These are phyloP conservation scores for Leptinotarsa texana DNA, from an alignment of 1,140 invertebrate genomes.

Conservation along the genomic window DNA sequence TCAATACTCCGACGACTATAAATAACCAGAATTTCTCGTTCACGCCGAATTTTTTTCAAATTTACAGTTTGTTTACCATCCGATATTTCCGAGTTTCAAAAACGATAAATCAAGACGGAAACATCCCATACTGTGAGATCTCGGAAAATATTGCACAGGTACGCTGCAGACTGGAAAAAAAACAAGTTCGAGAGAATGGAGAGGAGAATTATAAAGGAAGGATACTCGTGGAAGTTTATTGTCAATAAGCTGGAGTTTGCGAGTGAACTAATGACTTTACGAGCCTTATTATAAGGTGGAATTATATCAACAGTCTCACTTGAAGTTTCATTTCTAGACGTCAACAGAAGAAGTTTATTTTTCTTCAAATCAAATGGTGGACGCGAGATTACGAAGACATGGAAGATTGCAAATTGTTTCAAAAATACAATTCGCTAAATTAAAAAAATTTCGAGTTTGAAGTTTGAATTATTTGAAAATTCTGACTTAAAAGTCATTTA, in stretches of 20 bases:
- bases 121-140: not conserved
- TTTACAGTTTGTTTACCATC: slow-evolving; percentile 1
- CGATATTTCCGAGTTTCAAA: not conserved
- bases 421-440: no score
- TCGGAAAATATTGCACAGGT: not conserved
- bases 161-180: slow-evolving; percentile 1
- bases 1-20: not conserved
- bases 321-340: no score
- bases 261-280: not conserved
- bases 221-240: not conserved
- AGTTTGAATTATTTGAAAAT: no score
- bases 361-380: no score
- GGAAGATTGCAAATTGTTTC: no score
- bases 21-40: not conserved
- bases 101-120: not conserved
- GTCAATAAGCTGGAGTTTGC: not conserved
- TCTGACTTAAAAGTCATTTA: no score
- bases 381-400: no score
- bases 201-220: not conserved
- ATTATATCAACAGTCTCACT: no score
- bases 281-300: no score
- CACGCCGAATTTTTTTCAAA: not conserved
- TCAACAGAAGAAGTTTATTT: no score
- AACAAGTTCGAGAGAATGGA: not conserved
- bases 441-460: no score